Conservation (phyloP, 2,888 invertebrate species). For the Octodonta nipae region DNA sequence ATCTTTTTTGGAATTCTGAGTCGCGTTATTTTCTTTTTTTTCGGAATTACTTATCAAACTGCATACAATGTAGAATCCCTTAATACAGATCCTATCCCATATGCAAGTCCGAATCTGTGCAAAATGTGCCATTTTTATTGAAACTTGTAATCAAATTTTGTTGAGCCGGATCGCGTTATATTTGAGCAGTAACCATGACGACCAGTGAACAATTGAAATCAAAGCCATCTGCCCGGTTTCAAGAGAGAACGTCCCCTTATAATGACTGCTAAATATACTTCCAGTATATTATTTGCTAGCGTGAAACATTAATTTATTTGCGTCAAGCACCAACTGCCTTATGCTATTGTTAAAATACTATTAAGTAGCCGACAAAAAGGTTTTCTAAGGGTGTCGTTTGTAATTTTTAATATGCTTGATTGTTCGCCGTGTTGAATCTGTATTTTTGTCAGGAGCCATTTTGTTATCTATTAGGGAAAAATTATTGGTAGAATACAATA, state of each 20-base stretch:
- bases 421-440: conserved; percentile 22
- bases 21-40: too few relatives aligned
- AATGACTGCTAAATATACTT: conserved; percentile 35
- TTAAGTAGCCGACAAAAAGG: conserved; percentile 24
- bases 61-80: too few relatives aligned
- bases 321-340: conserved; percentile 26
- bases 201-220: conserved; percentile 33
- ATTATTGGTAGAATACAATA: too few relatives aligned
- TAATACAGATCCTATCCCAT: too few relatives aligned
- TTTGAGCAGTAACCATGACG: conserved; percentile 33
- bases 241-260: conserved; percentile 25
- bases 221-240: conserved; percentile 31
- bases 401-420: conserved; percentile 33
- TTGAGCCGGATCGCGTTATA: conserved; percentile 25
- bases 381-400: conserved; percentile 26
- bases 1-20: too few relatives aligned
- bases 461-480: too few relatives aligned
- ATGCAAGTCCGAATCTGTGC: conserved; percentile 4
- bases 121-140: not conserved
- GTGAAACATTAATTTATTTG: conserved; percentile 33
- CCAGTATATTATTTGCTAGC: conserved; percentile 32
- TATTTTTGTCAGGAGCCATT: conserved; percentile 16
- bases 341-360: conserved; percentile 27
- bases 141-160: conserved; percentile 22
- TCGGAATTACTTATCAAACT: too few relatives aligned